These are phyloP conservation scores for Rosalia funebris DNA, from an alignment of 2,888 invertebrate species.

Conservation along the genomic window DNA sequence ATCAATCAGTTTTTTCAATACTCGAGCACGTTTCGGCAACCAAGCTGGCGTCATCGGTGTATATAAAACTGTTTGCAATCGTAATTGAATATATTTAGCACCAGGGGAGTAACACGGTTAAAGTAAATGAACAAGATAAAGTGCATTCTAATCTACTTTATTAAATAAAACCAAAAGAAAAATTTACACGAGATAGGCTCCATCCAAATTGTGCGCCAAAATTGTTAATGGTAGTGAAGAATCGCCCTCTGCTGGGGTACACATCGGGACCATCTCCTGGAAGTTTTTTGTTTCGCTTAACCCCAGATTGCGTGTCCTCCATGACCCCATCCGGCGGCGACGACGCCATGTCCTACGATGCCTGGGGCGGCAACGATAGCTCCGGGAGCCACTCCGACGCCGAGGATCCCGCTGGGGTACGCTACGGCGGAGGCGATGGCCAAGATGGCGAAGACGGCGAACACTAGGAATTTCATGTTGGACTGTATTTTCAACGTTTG, in stretches of 20 bases:
- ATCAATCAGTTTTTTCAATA: too few species aligned
- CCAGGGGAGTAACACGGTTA: too few species aligned
- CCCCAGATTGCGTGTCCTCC: constrained; percentile 37
- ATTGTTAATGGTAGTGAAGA: not conserved
- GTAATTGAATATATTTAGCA: too few species aligned
- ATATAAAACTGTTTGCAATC: too few species aligned
- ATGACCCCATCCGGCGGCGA: constrained; percentile 31
- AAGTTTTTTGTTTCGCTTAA: constrained; percentile 2
- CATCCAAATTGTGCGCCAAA: not conserved
- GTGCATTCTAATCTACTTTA: not conserved
- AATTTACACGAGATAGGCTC: not conserved
- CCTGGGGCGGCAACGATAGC: not conserved
- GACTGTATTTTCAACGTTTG: constrained; percentile 17
- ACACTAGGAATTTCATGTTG: constrained; percentile 44
- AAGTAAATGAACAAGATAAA: not conserved
- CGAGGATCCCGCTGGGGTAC: constrained; percentile 30
- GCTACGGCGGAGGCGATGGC: constrained; percentile 35
- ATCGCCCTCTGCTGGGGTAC: not conserved
- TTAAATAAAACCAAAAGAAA: not conserved
- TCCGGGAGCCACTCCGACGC: constrained; percentile 18
- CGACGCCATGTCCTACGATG: constrained; percentile 21
- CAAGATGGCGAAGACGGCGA: constrained; percentile 40
- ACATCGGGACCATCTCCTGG: not conserved
- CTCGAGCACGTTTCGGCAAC: too few species aligned
- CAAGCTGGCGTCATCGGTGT: too few species aligned